Conservation (phyloP, 2,888 invertebrate species). For the Meganola albula region DNA sequence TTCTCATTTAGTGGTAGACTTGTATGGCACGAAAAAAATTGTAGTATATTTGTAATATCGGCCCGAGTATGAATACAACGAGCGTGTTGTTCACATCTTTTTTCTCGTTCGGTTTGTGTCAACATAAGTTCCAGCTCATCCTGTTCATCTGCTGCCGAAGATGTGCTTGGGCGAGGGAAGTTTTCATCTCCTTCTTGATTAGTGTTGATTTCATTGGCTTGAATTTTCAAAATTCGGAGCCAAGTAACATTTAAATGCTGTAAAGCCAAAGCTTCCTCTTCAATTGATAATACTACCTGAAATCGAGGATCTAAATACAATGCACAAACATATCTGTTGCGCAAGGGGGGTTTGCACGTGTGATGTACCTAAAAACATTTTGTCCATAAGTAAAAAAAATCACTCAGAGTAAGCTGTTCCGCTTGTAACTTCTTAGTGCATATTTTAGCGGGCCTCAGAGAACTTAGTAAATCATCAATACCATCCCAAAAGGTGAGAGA, state of each 20-base stretch:
- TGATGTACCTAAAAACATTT: slow-evolving; percentile 4
- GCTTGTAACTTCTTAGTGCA: slow-evolving; percentile 1
- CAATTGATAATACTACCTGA: neutral
- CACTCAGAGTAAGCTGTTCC: slow-evolving; percentile 4
- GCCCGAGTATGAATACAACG: neutral
- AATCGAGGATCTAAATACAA: slow-evolving; percentile 1
- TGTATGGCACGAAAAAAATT: too few species aligned
- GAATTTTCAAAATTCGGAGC: slow-evolving; percentile 1
- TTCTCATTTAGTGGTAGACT: slow-evolving; percentile 6
- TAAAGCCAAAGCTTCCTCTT: neutral
- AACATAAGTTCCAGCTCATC: neutral
- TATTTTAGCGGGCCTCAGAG: slow-evolving; percentile 1
- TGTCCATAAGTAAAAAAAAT: slow-evolving; percentile 4
- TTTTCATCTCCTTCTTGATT: neutral
- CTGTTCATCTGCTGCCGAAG: too few species aligned
- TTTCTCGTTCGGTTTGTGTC: neutral
- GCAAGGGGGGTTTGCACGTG: neutral
- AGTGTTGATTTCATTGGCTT: neutral
- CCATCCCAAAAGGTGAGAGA: neutral
- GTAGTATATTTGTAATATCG: too few species aligned
- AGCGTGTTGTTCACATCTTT: too few species aligned
- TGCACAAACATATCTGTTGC: neutral
- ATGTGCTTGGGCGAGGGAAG: neutral
- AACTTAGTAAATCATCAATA: neutral
- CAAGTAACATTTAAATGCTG: too few species aligned